Percentiles rank a stretch among this genome's conserved stretches.
Conservation (phyloP, 2,113 vertebrate species). For the Nerophis lumbriciformis region DNA sequence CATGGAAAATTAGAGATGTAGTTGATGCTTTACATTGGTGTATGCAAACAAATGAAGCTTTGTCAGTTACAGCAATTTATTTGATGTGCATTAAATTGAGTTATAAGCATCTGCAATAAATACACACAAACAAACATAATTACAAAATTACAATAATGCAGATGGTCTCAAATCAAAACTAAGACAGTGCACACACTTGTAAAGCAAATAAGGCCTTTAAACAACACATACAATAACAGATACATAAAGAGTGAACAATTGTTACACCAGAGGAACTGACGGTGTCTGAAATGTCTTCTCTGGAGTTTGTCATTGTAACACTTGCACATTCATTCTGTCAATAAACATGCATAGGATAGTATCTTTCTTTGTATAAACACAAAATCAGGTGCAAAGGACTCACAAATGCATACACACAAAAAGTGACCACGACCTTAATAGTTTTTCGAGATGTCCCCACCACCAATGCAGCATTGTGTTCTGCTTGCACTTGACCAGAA, state of each 20-base stretch:
- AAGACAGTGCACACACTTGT: conserved; percentile 38
- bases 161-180: conserved; percentile 42
- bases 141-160: conserved; percentile 45
- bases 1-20: not conserved
- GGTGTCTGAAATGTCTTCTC: conserved; percentile 29
- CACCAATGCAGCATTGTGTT: conserved; percentile 31
- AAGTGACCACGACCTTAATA: conserved; percentile 3
- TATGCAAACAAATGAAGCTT: not conserved
- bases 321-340: conserved; percentile 37
- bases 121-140: conserved; percentile 21
- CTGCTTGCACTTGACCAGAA: conserved; percentile 54
- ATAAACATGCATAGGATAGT: conserved; percentile 49
- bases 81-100: conserved; percentile 50
- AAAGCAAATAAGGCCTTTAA: conserved; percentile 43
- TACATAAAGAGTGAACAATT: conserved; percentile 54
- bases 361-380: conserved; percentile 18
- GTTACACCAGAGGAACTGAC: conserved; percentile 39
- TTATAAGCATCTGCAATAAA: conserved; percentile 45
- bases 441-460: conserved; percentile 34
- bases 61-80: conserved; percentile 53
- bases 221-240: conserved; percentile 55
- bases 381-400: conserved; percentile 28
- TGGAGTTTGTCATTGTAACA: conserved; percentile 27
- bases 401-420: conserved; percentile 8
- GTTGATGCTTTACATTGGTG: not conserved